Evolutionary conservation across 2,797 vertebrate species (phyloP).

Genomic region (Tympanoctomys barrerae): DNA sequence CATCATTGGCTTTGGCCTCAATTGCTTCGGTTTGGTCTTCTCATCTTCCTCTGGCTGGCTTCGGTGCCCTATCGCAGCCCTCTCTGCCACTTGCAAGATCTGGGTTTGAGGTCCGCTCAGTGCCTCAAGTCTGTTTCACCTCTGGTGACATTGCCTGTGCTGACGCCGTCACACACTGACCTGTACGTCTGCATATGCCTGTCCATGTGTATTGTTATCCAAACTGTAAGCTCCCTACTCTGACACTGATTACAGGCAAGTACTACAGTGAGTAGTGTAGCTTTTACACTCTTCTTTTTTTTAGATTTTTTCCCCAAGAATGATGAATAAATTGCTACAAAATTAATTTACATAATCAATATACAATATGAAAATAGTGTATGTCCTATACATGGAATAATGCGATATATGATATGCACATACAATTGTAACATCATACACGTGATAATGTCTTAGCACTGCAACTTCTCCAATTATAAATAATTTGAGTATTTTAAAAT

Average conservation of each 20-base stretch:
- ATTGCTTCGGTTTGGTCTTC: background rate
- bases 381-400: background rate
- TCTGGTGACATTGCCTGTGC: background rate
- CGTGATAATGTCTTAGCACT: background rate
- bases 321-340: background rate
- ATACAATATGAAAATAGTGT: background rate
- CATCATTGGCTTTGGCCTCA: background rate
- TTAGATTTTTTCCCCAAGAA: background rate
- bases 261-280: background rate
- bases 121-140: background rate
- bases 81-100: background rate
- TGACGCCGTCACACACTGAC: background rate
- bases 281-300: background rate
- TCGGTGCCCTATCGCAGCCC: background rate
- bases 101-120: background rate
- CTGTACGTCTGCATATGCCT: background rate
- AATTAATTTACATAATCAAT: background rate
- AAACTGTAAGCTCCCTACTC: background rate
- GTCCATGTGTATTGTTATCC: background rate
- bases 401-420: background rate
- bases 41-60: background rate
- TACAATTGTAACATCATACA: background rate
- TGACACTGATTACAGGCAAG: background rate
- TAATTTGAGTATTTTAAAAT: background rate
- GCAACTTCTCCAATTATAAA: background rate